Evolutionary conservation across 2,888 invertebrate genomes (phyloP).

Genomic region (Salticus scenicus): DNA sequence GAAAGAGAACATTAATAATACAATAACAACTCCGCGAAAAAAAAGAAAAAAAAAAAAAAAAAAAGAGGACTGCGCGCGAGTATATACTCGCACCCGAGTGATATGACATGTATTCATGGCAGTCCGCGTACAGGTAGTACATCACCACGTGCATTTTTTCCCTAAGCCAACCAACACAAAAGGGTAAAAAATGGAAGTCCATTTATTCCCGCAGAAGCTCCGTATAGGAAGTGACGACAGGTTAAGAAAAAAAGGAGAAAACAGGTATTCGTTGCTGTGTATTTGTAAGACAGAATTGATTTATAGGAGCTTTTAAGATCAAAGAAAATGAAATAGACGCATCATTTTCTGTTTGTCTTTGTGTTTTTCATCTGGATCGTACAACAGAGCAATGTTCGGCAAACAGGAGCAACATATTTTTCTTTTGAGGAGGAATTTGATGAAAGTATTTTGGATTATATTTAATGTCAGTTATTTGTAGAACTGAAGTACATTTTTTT

Average conservation of each 20-base stretch:
- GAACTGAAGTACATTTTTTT: too few relatives aligned
- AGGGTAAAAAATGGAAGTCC: conserved; percentile 18
- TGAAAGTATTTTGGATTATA: too few relatives aligned
- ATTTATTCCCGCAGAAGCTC: conserved; percentile 34
- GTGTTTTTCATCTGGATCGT: too few relatives aligned
- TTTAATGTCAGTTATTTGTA: too few relatives aligned
- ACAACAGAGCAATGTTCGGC: too few relatives aligned
- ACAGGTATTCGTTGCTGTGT: conserved; percentile 5
- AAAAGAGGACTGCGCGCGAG: conserved; percentile 14
- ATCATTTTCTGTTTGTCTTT: background rate
- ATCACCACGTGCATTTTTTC: conserved; percentile 11
- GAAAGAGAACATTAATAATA: conserved; percentile 59
- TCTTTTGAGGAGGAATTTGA: too few relatives aligned
- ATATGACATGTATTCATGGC: background rate
- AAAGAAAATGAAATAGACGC: background rate
- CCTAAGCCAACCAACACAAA: conserved; percentile 14
- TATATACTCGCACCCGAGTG: too few relatives aligned
- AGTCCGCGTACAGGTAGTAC: background rate
- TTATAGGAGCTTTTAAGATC: conserved; percentile 20
- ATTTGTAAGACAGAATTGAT: conserved; percentile 30
- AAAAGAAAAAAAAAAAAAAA: too few relatives aligned
- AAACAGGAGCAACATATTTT: too few relatives aligned
- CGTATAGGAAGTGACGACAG: conserved; percentile 29
- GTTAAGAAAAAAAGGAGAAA: conserved; percentile 9
- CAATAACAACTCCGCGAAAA: conserved; percentile 41